Evolutionary conservation across 2,888 invertebrate species (phyloP).

Genomic region (Leucophenga montana): DNA sequence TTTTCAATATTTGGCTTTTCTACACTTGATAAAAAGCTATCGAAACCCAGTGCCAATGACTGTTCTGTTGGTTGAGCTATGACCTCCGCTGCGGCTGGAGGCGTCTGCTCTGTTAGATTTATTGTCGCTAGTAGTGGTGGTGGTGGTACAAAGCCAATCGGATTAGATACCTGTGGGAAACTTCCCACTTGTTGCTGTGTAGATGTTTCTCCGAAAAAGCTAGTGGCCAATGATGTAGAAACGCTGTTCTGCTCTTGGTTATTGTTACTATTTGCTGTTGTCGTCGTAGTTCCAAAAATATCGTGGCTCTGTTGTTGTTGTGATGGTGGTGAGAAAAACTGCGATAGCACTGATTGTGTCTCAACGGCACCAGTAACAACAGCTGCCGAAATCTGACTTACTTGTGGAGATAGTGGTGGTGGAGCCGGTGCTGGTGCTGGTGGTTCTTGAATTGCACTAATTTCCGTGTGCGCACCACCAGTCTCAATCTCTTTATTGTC

Average conservation of each 20-base stretch:
- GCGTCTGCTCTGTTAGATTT: constrained; percentile 8
- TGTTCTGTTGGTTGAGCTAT: constrained; percentile 21
- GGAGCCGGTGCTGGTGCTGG: too few species aligned
- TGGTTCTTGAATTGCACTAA: too few species aligned
- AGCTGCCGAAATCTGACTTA: too few species aligned
- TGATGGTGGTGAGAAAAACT: too few species aligned
- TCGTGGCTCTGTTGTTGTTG: too few species aligned
- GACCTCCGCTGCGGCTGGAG: constrained; percentile 26
- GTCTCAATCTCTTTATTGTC: too few species aligned
- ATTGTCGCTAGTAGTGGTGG: constrained; percentile 26
- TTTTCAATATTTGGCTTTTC: constrained; percentile 33
- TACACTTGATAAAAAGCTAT: constrained; percentile 25
- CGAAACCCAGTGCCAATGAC: constrained; percentile 55
- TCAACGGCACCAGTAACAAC: too few species aligned
- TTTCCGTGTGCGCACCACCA: too few species aligned
- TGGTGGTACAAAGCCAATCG: constrained; percentile 7
- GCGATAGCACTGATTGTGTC: too few species aligned
- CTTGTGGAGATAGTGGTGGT: too few species aligned
- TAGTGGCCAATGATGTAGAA: neutral
- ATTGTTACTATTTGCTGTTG: neutral
- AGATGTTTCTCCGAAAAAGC: neutral
- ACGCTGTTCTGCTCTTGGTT: neutral
- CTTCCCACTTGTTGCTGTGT: neutral
- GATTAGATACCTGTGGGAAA: neutral
- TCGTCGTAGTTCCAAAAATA: neutral